phyloP scores from a whole-genome alignment of 2,797 vertebrate species.

The Melopsittacus undulatus region DNA sequence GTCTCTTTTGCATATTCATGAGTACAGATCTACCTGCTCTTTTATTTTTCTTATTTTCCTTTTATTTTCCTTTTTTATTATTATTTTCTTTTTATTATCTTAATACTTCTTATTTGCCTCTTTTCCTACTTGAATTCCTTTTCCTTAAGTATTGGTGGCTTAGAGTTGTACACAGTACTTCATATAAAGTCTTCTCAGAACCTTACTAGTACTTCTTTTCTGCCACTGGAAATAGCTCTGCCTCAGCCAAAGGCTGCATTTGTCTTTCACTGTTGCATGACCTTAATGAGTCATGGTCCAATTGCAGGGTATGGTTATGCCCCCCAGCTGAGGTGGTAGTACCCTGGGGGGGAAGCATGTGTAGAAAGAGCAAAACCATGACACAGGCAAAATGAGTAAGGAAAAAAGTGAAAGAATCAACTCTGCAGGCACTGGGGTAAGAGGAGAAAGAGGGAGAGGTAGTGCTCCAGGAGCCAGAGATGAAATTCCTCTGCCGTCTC shows the following conservation, averaged over 20 bases:
- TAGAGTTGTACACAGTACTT: neutral
- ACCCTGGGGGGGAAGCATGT: accelerated
- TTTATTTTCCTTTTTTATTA: neutral
- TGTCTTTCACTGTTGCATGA: neutral
- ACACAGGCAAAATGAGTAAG: neutral
- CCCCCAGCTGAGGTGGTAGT: accelerated
- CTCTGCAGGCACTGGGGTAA: neutral
- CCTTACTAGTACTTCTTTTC: neutral
- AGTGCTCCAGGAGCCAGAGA: neutral
- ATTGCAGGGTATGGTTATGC: accelerated
- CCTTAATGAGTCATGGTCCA: neutral
- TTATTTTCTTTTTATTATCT: neutral
- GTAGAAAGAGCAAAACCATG: neutral
- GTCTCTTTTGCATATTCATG: neutral
- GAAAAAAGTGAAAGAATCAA: neutral
- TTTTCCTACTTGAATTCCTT: neutral
- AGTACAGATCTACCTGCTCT: neutral
- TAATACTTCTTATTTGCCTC: neutral
- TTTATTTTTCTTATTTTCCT: neutral
- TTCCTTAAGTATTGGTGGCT: neutral
- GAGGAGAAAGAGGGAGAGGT: neutral
- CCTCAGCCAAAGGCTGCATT: neutral
- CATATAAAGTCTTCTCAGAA: neutral
- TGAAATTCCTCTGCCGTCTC: neutral
- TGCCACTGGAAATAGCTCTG: neutral